Evolutionary conservation across 2,888 invertebrate species (phyloP).

Genomic region (Drosophila colorata): DNA sequence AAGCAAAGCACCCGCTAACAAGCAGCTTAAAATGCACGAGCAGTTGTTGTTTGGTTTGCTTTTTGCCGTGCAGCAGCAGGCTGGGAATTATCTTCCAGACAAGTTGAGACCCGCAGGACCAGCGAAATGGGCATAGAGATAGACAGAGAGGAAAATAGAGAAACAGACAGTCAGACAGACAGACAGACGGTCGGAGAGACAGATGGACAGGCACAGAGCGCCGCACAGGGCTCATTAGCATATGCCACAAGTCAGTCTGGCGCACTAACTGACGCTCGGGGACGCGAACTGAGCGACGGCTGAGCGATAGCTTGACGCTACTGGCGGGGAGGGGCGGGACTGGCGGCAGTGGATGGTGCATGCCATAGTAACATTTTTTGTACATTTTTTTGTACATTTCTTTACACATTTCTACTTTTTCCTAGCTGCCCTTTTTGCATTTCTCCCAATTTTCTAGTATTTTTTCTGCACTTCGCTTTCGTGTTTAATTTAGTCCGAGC

Average conservation of each 20-base stretch:
- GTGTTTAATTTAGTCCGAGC: constrained; percentile 50
- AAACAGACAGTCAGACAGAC: constrained; percentile 11
- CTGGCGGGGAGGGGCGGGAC: background rate
- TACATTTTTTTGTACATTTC: constrained; percentile 44
- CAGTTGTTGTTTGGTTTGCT: constrained; percentile 18
- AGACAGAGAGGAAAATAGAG: constrained; percentile 6
- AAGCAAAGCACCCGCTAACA: constrained; percentile 66
- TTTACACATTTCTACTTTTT: constrained; percentile 16
- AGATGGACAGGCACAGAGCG: constrained; percentile 4
- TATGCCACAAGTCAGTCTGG: constrained; percentile 74
- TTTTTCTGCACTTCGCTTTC: constrained; percentile 14
- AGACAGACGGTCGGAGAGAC: background rate
- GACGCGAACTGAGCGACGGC: constrained; percentile 37
- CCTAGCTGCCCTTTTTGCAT: constrained; percentile 1
- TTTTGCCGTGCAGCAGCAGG: constrained; percentile 17
- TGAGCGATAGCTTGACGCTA: constrained; percentile 1
- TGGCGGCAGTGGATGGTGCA: constrained; percentile 8
- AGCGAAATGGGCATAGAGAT: constrained; percentile 20
- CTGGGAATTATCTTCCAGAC: constrained; percentile 57
- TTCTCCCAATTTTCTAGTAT: constrained; percentile 4
- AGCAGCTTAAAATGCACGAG: constrained; percentile 68
- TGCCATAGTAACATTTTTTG: constrained; percentile 24
- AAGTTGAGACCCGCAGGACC: constrained; percentile 37
- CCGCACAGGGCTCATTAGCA: constrained; percentile 73
- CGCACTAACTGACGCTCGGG: constrained; percentile 51